Conservation (phyloP, 2,113 vertebrate species). For the Steatornis caripensis region DNA sequence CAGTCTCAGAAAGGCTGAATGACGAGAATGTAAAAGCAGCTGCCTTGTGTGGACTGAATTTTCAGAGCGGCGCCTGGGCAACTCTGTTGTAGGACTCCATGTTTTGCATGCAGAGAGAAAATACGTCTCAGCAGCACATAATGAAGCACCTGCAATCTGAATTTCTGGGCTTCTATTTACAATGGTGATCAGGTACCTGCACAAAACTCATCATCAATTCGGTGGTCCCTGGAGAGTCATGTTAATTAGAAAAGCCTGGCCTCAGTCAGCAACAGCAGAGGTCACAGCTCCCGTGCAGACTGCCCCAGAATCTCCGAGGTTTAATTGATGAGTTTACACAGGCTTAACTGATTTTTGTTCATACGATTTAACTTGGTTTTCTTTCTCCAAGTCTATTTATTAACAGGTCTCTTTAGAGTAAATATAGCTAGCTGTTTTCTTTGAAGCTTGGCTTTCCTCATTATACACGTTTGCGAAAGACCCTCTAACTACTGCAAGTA, state of each 20-base stretch:
- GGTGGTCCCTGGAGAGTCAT: neutral
- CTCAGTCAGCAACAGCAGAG: neutral
- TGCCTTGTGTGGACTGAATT: neutral
- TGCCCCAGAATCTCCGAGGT: neutral
- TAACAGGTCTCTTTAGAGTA: neutral
- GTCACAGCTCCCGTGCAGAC: neutral
- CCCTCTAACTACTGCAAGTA: neutral
- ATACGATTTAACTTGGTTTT: neutral
- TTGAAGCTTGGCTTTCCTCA: neutral
- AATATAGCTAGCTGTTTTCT: neutral
- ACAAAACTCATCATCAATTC: neutral
- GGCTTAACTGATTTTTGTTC: neutral
- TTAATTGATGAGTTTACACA: slow-evolving; percentile 31
- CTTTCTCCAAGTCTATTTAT: neutral
- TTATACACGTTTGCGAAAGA: neutral
- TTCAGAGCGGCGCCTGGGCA: neutral
- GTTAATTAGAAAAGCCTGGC: neutral
- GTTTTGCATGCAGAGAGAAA: neutral
- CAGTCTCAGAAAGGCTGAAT: neutral
- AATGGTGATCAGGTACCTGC: slow-evolving; percentile 4
- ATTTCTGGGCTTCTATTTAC: neutral
- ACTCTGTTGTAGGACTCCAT: neutral
- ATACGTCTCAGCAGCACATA: neutral
- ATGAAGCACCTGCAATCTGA: neutral
- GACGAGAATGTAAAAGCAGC: neutral